Base-by-base conservation (phyloP, 2,888 invertebrate species). In the Noctua comes region DNA sequence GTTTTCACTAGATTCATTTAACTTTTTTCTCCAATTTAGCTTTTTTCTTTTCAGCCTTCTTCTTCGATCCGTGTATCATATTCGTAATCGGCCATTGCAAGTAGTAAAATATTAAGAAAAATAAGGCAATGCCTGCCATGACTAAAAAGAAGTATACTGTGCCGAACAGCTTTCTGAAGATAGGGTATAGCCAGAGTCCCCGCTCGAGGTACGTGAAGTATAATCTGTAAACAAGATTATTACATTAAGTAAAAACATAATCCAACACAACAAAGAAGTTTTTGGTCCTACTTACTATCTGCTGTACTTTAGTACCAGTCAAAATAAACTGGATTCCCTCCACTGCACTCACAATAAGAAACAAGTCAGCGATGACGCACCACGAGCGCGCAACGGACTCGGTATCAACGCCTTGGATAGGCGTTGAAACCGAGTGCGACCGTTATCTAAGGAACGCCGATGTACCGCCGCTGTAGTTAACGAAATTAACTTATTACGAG, bases 171-270 rank as follows among this genome's bases (percentile, higher is more conserved):
- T 90, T 83, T 2, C 75, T 82, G 6, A 95, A 92, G 8, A 96
- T 88, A 0, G 96, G 96, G 68, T 96, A 96, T 5, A 96, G 76
- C 96, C 96, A 96, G 0, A 92, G 40, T 0, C 93, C 94, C 0
- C 84, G 77, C 57, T 94, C 92, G 16, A 89, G 74, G 85, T 92
- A 95, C 0, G 96, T 96, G 88, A 94, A 95, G n/a, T 90, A 79
- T 8, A 96, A 74, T 54, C 96, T 96, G 95, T 40, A 95, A 95
- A 68, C n/a, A 79, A 89, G 78, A 83, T 70, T 74, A 69, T 46
- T 43, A 11, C 43, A 43, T 40, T 40, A 31, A 31, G 64, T 68
- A 54, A 73, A 48, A 40, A 57, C 5, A 40, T 27, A 5, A 24
- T 59, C 1, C 6, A n/a, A 13, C 13, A 51, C 21, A 51, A 46